A percentile compares a stretch with the other conserved stretches of the same genome.
These are phyloP conservation scores for Echinometra lucunter DNA, from an alignment of 53 echinoderm and acorn worm genomes.

Conservation along the genomic window DNA sequence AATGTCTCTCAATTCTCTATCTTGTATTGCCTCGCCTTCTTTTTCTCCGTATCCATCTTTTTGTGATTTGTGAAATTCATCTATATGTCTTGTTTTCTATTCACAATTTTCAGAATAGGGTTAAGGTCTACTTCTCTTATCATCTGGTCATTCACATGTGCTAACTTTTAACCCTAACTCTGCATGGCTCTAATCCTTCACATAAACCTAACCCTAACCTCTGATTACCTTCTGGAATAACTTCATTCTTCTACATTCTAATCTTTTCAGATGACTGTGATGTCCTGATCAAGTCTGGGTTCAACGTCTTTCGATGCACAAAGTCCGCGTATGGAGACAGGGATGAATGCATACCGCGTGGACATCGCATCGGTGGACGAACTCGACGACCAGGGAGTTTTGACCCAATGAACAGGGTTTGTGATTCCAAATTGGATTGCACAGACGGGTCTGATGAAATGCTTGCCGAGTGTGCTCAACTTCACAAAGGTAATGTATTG, in stretches of 20 bases:
- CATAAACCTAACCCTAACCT: too few species aligned
- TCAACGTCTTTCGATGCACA: slow-evolving; percentile 51
- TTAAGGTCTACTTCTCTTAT: too few species aligned
- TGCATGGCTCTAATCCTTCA: too few species aligned
- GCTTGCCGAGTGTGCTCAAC: slow-evolving; percentile 27
- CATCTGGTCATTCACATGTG: too few species aligned
- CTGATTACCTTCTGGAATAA: too few species aligned
- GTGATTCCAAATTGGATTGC: slow-evolving; percentile 61
- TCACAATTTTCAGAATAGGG: too few species aligned
- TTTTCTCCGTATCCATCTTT: too few species aligned
- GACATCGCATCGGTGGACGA: slow-evolving; percentile 5
- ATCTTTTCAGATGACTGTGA: slow-evolving; percentile 45
- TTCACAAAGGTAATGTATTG: slow-evolving; percentile 19
- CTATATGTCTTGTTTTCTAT: too few species aligned
- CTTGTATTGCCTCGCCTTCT: too few species aligned
- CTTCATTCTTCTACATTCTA: not conserved
- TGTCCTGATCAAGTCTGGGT: not conserved
- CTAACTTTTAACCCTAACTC: too few species aligned
- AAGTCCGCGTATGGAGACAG: slow-evolving; percentile 37
- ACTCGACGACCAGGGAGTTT: slow-evolving; percentile 2
- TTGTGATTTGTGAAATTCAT: too few species aligned
- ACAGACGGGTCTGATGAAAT: slow-evolving; percentile 53
- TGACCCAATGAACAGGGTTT: slow-evolving; percentile 57
- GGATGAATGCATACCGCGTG: slow-evolving; percentile 51
- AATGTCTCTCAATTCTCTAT: too few species aligned